Evolutionary conservation across 1,140 invertebrate species (phyloP).

Genomic region (Lethrus apterus): DNA sequence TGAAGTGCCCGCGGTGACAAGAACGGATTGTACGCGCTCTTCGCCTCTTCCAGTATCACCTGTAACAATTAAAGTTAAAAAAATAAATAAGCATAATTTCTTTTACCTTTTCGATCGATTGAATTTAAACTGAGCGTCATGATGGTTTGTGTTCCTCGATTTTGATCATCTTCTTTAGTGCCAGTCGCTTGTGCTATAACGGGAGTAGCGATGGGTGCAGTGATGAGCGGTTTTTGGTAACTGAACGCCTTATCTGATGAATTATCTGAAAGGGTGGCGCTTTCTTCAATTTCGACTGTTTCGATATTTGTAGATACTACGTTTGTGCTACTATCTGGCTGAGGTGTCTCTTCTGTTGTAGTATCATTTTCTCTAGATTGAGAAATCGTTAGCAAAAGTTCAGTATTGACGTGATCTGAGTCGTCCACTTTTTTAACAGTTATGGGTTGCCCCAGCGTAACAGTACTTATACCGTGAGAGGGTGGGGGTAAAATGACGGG

Average conservation of each 20-base stretch:
- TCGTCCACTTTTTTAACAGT: slow-evolving; percentile 37
- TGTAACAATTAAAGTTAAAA: slow-evolving; percentile 5
- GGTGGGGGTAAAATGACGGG: slow-evolving; percentile 34
- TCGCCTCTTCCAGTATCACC: slow-evolving; percentile 23
- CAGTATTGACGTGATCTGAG: slow-evolving; percentile 28
- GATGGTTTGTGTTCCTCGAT: slow-evolving; percentile 18
- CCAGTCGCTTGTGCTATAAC: slow-evolving; percentile 33
- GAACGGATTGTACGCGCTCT: slow-evolving; percentile 36
- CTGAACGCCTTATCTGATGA: slow-evolving; percentile 23
- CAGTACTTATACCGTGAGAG: slow-evolving; percentile 30
- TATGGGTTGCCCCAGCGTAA: slow-evolving; percentile 36
- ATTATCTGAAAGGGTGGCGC: slow-evolving; percentile 16
- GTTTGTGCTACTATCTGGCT: slow-evolving; percentile 34
- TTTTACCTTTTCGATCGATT: slow-evolving; percentile 8
- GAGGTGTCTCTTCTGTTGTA: slow-evolving; percentile 23
- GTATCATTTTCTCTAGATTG: slow-evolving; percentile 30
- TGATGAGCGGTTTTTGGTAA: slow-evolving; percentile 26
- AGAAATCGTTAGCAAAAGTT: slow-evolving; percentile 36
- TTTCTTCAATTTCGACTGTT: slow-evolving; percentile 27
- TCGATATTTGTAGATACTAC: slow-evolving; percentile 14
- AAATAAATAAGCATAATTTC: background rate
- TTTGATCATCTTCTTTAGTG: slow-evolving; percentile 24
- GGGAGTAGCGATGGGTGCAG: slow-evolving; percentile 34
- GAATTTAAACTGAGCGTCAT: slow-evolving; percentile 26
- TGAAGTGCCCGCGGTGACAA: slow-evolving; percentile 35